A percentile compares a stretch with the other conserved stretches of the same genome.
Conservation (phyloP, 1,140 invertebrate genomes). For the Leptoteleia sp. region DNA sequence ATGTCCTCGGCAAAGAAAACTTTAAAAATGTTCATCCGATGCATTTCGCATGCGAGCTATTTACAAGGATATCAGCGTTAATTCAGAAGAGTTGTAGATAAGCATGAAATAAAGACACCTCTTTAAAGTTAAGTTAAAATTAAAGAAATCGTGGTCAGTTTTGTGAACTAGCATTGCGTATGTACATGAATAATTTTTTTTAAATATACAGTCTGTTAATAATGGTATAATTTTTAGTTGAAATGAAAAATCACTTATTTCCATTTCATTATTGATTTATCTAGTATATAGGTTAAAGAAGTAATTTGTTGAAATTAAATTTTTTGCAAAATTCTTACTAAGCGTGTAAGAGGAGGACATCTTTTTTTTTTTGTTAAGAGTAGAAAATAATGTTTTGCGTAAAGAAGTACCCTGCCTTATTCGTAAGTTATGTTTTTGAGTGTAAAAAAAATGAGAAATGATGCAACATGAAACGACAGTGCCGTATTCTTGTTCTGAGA, state of each 20-base stretch:
- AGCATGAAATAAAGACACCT: slow-evolving; percentile 16
- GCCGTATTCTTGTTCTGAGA: slow-evolving; percentile 48
- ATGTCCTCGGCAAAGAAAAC: slow-evolving; percentile 5
- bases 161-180: slow-evolving; percentile 34
- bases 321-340: slow-evolving; percentile 26
- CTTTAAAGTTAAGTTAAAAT: slow-evolving; percentile 29
- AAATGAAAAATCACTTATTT: slow-evolving; percentile 33
- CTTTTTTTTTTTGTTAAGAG: background rate
- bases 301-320: slow-evolving; percentile 53
- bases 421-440: slow-evolving; percentile 40
- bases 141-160: slow-evolving; percentile 50
- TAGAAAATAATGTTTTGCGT: slow-evolving; percentile 37
- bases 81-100: slow-evolving; percentile 14
- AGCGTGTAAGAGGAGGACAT: background rate
- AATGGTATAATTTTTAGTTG: slow-evolving; percentile 31
- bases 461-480: slow-evolving; percentile 49
- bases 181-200: slow-evolving; percentile 41
- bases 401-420: slow-evolving; percentile 60
- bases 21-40: background rate
- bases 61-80: background rate
- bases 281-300: slow-evolving; percentile 41
- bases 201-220: slow-evolving; percentile 46
- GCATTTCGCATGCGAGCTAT: slow-evolving; percentile 21
- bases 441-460: slow-evolving; percentile 29
- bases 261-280: slow-evolving; percentile 49